These are phyloP conservation scores for Selene dorsalis DNA, from an alignment of 2,797 vertebrate species.

Conservation along the genomic window DNA sequence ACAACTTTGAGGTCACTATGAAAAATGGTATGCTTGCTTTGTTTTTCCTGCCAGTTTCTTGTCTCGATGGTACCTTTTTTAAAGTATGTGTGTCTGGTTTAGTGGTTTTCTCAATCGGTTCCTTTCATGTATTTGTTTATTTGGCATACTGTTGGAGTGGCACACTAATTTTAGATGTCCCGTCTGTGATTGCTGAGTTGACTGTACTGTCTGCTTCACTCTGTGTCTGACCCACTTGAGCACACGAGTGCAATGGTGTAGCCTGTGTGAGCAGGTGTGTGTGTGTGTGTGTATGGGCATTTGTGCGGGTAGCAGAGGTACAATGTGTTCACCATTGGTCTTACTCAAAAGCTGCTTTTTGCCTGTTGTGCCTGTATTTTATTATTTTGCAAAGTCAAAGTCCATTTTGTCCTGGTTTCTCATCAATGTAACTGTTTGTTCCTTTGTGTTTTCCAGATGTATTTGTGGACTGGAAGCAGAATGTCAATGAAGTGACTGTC, in stretches of 20 bases:
- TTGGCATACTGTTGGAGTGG: constrained; percentile 14
- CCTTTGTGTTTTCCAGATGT: constrained; percentile 83
- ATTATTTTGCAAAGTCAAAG: not conserved
- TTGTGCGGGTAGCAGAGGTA: not conserved
- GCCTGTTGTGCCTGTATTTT: not conserved
- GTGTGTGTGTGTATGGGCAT: not conserved
- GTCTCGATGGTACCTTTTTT: not conserved
- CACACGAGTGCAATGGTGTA: constrained; percentile 22
- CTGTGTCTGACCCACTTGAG: constrained; percentile 46
- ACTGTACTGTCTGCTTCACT: constrained; percentile 25
- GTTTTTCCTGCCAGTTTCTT: not conserved
- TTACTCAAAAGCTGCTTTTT: not conserved
- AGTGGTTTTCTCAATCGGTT: not conserved
- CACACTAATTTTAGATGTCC: constrained; percentile 55
- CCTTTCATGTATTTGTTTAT: constrained; percentile 21
- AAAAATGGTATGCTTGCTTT: constrained; percentile 55
- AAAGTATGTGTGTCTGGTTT: not conserved
- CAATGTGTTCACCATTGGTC: not conserved
- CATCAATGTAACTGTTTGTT: not conserved
- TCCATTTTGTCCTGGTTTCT: not conserved
- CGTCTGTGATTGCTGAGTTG: constrained; percentile 46
- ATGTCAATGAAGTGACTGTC: constrained; percentile 91
- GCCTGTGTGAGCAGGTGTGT: constrained; percentile 39
- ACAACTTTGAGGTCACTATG: constrained; percentile 43
- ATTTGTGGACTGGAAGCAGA: constrained; percentile 97